Evolutionary conservation across 1,140 invertebrate species (phyloP), one percentile per base, ranked within the genome.

Genomic region (Drosophila pseudoananassae): DNA sequence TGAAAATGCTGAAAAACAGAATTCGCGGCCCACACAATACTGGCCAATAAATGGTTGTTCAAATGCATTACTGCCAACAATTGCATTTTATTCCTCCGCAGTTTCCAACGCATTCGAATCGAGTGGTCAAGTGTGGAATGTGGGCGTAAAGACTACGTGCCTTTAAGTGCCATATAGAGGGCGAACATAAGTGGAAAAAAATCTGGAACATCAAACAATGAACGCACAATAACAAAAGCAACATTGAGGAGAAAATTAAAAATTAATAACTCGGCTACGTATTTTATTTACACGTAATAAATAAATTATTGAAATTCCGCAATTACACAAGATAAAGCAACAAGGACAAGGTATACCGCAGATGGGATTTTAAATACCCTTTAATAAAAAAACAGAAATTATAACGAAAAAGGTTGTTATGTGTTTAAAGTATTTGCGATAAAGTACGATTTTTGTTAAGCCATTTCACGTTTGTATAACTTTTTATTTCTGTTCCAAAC

Each of bases 271-370:
- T 74, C 64, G 45, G 33, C 53, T 70, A 61, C 52, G 71, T 56
- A 55, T 82, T 88, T 84, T 85, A 82, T 82, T 82, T 88, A 88
- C 82, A 82, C 60, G 69, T 71, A 78, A 82, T 88, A 87, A 85
- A 85, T 85, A 85, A 87, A 76, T 87, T 74, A 87, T 88, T 88
- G 70, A 88, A 88, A 87, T 87, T 88, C 82, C 83, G 72, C 84
- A 85, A 85, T 85, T 87, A 82, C 56, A 57, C 56, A 60, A 74
- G 71, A 74, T 79, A 79, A 78, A 72, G 46, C 45, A 69, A 74
- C 36, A 17, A 43, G 20, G 31, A 29, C 14, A 33, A 17, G 0
- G 10, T 3, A 9, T 10, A 3, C 6, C 1, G n/a, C 3, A 3
- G 15, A 17, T 29, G 14, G 52, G 36, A 51, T 17, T 14, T 2